phyloP scores from a whole-genome alignment of 2,797 vertebrate species.

The Helicolenus hilgendorfi region DNA sequence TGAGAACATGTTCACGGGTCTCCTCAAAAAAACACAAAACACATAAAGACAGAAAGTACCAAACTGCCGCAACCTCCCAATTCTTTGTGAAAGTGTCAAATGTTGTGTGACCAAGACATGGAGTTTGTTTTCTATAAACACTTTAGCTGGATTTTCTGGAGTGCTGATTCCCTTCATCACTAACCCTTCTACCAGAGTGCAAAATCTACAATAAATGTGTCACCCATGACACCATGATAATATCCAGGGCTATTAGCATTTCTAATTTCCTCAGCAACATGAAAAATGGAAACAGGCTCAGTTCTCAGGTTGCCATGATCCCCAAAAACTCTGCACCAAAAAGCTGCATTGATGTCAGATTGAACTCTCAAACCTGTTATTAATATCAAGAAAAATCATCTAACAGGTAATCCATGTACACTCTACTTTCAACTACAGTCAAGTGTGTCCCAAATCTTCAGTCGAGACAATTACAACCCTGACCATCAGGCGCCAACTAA shows the following conservation, averaged over 20 bases:
- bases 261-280: conserved; percentile 27
- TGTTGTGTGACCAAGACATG: not conserved
- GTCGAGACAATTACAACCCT: not conserved
- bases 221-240: conserved; percentile 21
- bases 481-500: not conserved
- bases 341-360: not conserved
- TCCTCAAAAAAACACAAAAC: not conserved
- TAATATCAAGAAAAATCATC: not conserved
- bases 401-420: not conserved
- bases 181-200: conserved; percentile 10
- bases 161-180: conserved; percentile 10
- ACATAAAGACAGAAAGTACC: not conserved
- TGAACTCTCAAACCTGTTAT: not conserved
- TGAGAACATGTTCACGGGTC: not conserved
- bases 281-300: conserved; percentile 19
- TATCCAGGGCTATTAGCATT: conserved; percentile 16
- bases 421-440: not conserved
- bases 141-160: not conserved
- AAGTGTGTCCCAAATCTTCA: not conserved
- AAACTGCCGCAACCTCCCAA: not conserved
- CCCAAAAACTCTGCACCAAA: not conserved
- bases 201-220: conserved; percentile 31
- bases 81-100: not conserved
- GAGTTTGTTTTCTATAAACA: conserved; percentile 23
- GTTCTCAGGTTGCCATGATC: not conserved